Base-by-base conservation (phyloP, 2,797 vertebrate genomes). In the Falco rusticolus region DNA sequence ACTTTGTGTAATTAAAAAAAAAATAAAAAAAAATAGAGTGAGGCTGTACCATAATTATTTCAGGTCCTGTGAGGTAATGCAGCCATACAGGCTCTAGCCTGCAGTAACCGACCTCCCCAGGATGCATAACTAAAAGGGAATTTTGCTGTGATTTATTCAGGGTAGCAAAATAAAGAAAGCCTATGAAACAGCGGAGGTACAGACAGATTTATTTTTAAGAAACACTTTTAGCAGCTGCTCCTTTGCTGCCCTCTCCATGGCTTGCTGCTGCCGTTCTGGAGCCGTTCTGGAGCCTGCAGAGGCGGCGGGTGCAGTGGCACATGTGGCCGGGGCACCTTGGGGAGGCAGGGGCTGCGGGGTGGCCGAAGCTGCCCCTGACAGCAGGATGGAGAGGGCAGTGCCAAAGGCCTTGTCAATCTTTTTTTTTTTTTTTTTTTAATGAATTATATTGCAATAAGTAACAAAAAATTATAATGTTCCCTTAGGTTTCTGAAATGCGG, bases 341-440 rank as follows among this genome's bases (percentile, higher is more conserved):
- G 28, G 16, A 68, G 54, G 77, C 57, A n/a, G 57, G 7, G 77
- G 69, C 66, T 34, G 56, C 1, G 5, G 84, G 65, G 26, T 0
- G 3, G n/a, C 51, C 11, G 0, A 43, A 69, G 74, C 63, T 76
- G 93, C 74, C 90, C 89, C 70, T 61, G 57, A 11, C 78, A 68
- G 74, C 91, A 41, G 50, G 78, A 86, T 74, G 87, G 94, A 93
- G 66, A 92, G 74, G 66, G 60, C 66, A 79, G 87, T 56, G 84
- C 48, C 85, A 91, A 95, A 76, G 71, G 94, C 95, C 71, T 94
- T 96, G 96, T 90, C 95, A 86, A 84, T 77, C 29, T 51, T 45
- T 10, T 11, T 61, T 43, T 43, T 66, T 59, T 31, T 28, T 21
- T 43, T 24, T 39, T 76, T 15, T 22, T 11, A 1, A 91, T 50